These are phyloP conservation scores for Agrotis segetum DNA, from an alignment of 2,888 invertebrate species.

Conservation along the genomic window DNA sequence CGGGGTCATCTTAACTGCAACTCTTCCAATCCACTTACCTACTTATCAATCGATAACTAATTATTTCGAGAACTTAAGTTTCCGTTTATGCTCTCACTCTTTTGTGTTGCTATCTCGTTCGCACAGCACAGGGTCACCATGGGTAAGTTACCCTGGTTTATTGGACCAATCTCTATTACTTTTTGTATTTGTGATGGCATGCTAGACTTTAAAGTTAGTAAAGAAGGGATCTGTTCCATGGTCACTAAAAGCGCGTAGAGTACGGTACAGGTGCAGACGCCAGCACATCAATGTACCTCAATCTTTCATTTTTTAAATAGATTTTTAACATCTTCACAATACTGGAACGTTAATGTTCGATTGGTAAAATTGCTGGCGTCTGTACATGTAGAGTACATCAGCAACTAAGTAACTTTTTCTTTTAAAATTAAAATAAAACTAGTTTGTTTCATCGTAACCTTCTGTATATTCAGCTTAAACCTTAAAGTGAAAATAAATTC, in stretches of 20 bases:
- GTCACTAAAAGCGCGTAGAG: no score
- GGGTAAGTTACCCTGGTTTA: not conserved
- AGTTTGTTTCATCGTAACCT: slow-evolving; percentile 13
- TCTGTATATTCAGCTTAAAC: slow-evolving; percentile 39
- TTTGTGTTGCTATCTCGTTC: not conserved
- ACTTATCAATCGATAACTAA: slow-evolving; percentile 76
- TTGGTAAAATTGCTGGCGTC: no score
- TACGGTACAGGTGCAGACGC: no score
- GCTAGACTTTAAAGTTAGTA: not conserved
- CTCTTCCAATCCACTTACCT: slow-evolving; percentile 80
- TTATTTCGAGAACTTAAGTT: slow-evolving; percentile 64
- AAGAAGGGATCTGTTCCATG: no score
- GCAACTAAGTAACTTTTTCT: not conserved
- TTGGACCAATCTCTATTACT: not conserved
- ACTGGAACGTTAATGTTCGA: no score
- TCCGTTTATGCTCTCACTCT: slow-evolving; percentile 57
- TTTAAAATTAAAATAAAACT: slow-evolving; percentile 6
- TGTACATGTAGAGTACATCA: not conserved
- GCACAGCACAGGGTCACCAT: not conserved
- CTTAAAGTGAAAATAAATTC: slow-evolving; percentile 54
- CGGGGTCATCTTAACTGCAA: slow-evolving; percentile 77
- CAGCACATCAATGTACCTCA: no score
- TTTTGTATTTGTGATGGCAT: not conserved
- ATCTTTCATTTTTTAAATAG: no score
- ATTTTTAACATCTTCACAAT: no score